These are phyloP conservation scores for Menura novaehollandiae DNA, from an alignment of 2,113 vertebrate species.

Conservation along the genomic window DNA sequence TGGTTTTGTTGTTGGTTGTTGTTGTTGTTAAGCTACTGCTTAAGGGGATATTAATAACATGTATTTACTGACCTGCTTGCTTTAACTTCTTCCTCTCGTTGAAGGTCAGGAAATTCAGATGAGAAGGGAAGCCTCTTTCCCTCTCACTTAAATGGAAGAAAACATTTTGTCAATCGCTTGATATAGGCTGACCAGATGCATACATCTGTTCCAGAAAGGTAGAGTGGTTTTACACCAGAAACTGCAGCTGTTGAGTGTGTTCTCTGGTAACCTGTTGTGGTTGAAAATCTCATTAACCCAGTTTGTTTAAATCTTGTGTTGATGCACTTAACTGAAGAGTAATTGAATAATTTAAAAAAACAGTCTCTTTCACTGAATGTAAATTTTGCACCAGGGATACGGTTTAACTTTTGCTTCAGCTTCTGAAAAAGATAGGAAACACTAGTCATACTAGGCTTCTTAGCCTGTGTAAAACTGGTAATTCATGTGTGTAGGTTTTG, in stretches of 20 bases:
- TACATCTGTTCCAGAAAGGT: slow-evolving; percentile 47
- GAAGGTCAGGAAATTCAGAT: not conserved
- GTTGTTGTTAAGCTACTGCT: slow-evolving; percentile 23
- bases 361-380: not conserved
- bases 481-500: not conserved
- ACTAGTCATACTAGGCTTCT: not conserved
- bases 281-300: slow-evolving; percentile 52
- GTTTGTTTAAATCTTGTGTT: slow-evolving; percentile 25
- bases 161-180: not conserved
- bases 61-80: slow-evolving; percentile 33
- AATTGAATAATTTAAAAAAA: not conserved
- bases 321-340: slow-evolving; percentile 61
- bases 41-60: slow-evolving; percentile 19
- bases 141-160: not conserved
- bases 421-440: not conserved
- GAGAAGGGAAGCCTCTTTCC: slow-evolving; percentile 5
- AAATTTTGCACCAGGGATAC: slow-evolving; percentile 13
- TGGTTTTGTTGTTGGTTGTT: not conserved
- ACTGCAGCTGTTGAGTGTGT: slow-evolving; percentile 24
- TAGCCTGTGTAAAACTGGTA: not conserved
- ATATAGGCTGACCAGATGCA: slow-evolving; percentile 22
- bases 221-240: slow-evolving; percentile 35
- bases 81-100: slow-evolving; percentile 33
- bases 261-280: slow-evolving; percentile 49
- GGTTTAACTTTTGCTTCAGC: slow-evolving; percentile 36